Base-by-base conservation (phyloP, 2,888 invertebrate species). In the Fissipunctia ypsillon region DNA sequence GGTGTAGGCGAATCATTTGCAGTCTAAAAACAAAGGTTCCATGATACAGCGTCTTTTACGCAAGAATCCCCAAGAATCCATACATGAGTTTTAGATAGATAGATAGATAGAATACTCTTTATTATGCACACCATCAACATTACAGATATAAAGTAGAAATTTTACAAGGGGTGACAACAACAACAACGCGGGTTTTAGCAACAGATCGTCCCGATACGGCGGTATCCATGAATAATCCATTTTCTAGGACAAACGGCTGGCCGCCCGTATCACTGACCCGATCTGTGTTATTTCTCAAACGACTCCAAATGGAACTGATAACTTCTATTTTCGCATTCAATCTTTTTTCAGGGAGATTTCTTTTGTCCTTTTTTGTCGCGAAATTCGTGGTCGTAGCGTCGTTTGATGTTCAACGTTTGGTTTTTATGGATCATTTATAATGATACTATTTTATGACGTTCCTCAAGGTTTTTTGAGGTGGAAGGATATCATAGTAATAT, bases 231-330 rank as follows among this genome's bases (percentile, higher is more conserved):
- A 87, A 88, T 88, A 90, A 90, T 90, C 88, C 85, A 88, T 90
- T 90, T 83, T 78, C 83, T 76, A 79, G 86, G 81, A 88, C 81
- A 88, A 81, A 84, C 81, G 85, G 74, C 52, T 67, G 78, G 69
- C 60, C 73, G 75, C 60, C 65, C 72, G 50, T 91, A 91, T 91
- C 91, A 76, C 70, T 85, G 88, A 88, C 90, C 90, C 88, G 72
- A 91, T 91, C 90, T 91, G 72, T 84, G 85, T 88, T 90, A 90
- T 89, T 88, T 87, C 88, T 86, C 83, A 82, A 86, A 88, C 83
- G 84, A 83, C 88, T 87, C 79, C 83, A 81, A 88, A 86, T 84
- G 78, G 76, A 78, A 85, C 85, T 84, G 87, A 87, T 86, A 84
- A 84, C 85, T 86, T 71, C 65, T 81, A 84, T 81, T 84, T 84